A percentile compares a stretch with the other conserved stretches of the same genome.
These are phyloP conservation scores for Tiliqua scincoides DNA, from an alignment of 2,113 vertebrate species.

Conservation along the genomic window DNA sequence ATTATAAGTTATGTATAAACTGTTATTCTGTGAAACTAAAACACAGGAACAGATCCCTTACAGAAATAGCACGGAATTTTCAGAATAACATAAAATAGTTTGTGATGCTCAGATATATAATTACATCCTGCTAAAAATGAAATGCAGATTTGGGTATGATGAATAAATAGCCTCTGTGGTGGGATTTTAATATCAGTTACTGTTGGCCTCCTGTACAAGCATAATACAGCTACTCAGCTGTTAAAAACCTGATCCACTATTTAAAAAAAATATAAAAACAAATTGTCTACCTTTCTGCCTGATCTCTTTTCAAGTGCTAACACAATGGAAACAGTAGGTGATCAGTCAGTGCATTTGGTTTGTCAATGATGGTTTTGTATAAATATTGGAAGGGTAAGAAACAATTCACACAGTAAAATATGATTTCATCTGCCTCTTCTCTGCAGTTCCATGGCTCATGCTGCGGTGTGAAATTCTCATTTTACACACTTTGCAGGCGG, in stretches of 20 bases:
- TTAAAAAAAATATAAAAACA: conserved; percentile 83
- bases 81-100: conserved; percentile 64
- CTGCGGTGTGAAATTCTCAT: conserved; percentile 99
- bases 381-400: conserved; percentile 84
- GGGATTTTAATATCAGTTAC: conserved; percentile 71
- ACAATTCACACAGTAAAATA: conserved; percentile 85
- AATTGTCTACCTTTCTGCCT: conserved; percentile 86
- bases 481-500: conserved; percentile 99
- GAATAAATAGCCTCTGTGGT: conserved; percentile 62
- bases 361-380: conserved; percentile 85
- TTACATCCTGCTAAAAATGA: conserved; percentile 60
- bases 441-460: conserved; percentile 90
- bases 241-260: conserved; percentile 82
- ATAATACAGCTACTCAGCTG: conserved; percentile 78
- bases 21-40: conserved; percentile 59
- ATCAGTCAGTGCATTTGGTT: conserved; percentile 85
- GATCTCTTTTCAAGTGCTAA: conserved; percentile 83
- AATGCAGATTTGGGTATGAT: conserved; percentile 67
- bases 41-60: conserved; percentile 58
- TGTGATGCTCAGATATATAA: conserved; percentile 54
- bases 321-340: conserved; percentile 84
- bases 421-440: conserved; percentile 87
- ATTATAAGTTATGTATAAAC: conserved; percentile 53
- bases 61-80: conserved; percentile 55
- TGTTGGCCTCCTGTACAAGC: conserved; percentile 75